Evolutionary conservation across 2,797 vertebrate genomes (phyloP), one percentile per base, ranked within the genome.

Genomic region (Onychomys arenicola): DNA sequence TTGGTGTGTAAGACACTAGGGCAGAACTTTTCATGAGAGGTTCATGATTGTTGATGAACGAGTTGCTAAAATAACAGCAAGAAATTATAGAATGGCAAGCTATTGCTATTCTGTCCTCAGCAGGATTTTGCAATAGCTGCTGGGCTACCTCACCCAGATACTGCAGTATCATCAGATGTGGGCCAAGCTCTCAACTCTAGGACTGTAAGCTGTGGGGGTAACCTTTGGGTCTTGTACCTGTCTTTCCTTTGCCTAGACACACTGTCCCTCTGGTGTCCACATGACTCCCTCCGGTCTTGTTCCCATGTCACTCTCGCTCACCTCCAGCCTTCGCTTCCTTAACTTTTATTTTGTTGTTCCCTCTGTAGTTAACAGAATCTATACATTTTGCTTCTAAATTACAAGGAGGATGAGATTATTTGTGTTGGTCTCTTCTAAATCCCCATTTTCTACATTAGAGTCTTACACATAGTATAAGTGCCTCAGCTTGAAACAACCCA

Each of bases 391-490:
- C 49, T 94, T 83, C 55, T n/a, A 75, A 87, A 37, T 37, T 84
- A 3, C 43, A 75, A 63, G 63, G 88, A 46, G 5, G 59, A 67
- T 77, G 37, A 89, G 10, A 55, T 55, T 83, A 23, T 91, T 91
- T 89, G n/a, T 73, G 84, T 93, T 49, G 32, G 27, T 69, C 43
- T 91, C 77, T 59, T 94, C 69, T n/a, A 37, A 91, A 52, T 91
- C 46, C 25, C 25, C 25, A n/a, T 37, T 95, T 83, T 84, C 23
- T 37, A 90, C 34, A 59, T 65, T 34, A 69, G 71, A 23, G 46
- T 76, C 69, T 89, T 61, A 32, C 81, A 83, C 32, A 5, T 43
- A 14, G 37, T 32, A 43, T 29, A 17, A 52, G 46, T 19, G 46
- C 29, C 76, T 78, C 29, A 19, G 32, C 16, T 5, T 52, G 29